A percentile compares a stretch with the other conserved stretches of the same genome.
These are phyloP conservation scores for Synanthedon formicaeformis DNA, from an alignment of 2,888 invertebrate species.

Conservation along the genomic window DNA sequence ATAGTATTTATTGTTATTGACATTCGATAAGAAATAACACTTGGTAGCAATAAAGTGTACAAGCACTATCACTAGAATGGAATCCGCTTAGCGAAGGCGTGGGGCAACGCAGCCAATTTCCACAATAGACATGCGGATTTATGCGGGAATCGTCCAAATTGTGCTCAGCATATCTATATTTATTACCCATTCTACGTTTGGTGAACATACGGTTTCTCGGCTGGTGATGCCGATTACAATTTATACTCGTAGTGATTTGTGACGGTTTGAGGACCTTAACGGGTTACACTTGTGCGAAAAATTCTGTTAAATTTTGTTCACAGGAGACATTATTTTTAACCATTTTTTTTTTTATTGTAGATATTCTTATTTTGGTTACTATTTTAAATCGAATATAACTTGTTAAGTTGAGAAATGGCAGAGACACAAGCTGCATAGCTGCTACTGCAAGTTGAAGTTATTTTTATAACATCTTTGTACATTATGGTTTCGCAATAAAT, in stretches of 20 bases:
- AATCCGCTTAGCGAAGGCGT: conserved; percentile 8
- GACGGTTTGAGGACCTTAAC: not conserved
- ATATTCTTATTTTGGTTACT: no score
- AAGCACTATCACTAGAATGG: conserved; percentile 1
- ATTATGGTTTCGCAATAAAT: no score
- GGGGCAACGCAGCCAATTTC: conserved; percentile 8
- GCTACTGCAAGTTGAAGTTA: no score
- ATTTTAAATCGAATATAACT: no score
- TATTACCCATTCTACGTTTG: not conserved
- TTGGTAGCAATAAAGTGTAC: conserved; percentile 1
- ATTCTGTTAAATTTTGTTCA: no score
- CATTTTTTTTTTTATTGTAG: no score
- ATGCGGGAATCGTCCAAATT: conserved; percentile 4
- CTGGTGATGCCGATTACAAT: not conserved
- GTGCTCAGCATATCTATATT: not conserved
- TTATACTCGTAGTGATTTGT: not conserved
- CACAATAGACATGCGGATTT: conserved; percentile 3
- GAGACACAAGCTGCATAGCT: no score
- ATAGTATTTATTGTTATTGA: not conserved
- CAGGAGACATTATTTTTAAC: no score
- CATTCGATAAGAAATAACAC: not conserved
- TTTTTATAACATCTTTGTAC: no score
- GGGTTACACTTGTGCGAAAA: no score
- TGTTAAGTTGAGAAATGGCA: no score
- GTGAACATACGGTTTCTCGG: not conserved